phyloP scores from a whole-genome alignment of 2,113 vertebrate genomes.

The Platichthys flesus region DNA sequence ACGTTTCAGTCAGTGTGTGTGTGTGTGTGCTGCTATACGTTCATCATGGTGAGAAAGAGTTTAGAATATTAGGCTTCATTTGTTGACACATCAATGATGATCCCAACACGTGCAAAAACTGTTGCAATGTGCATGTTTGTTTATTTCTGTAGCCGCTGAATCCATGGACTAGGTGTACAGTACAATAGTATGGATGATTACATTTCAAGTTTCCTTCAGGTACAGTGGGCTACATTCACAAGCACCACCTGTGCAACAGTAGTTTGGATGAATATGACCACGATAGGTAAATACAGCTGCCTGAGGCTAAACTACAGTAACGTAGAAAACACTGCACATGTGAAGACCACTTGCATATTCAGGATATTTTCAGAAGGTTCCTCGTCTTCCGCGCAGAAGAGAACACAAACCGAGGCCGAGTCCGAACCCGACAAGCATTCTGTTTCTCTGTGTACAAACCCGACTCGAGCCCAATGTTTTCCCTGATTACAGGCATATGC shows the following conservation, averaged over 20 bases:
- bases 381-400: neutral
- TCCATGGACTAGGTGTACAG: neutral
- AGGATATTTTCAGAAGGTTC: neutral
- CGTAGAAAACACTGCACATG: neutral
- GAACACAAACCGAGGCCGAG: no score
- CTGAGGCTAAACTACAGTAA: no score
- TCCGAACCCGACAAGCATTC: no score
- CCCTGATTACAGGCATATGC: no score
- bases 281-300: slow-evolving; percentile 17
- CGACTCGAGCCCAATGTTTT: no score
- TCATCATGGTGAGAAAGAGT: neutral
- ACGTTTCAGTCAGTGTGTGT: slow-evolving; percentile 5
- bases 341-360: neutral
- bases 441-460: no score
- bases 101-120: no score
- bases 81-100: no score
- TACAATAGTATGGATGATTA: neutral
- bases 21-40: neutral
- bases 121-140: no score
- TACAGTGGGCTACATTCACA: slow-evolving; percentile 6
- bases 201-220: neutral
- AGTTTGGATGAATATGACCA: neutral
- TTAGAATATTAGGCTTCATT: no score
- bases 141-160: neutral
- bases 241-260: neutral